These are phyloP conservation scores for Drosophila anomalata DNA, from an alignment of 2,888 invertebrate genomes.

Conservation along the genomic window DNA sequence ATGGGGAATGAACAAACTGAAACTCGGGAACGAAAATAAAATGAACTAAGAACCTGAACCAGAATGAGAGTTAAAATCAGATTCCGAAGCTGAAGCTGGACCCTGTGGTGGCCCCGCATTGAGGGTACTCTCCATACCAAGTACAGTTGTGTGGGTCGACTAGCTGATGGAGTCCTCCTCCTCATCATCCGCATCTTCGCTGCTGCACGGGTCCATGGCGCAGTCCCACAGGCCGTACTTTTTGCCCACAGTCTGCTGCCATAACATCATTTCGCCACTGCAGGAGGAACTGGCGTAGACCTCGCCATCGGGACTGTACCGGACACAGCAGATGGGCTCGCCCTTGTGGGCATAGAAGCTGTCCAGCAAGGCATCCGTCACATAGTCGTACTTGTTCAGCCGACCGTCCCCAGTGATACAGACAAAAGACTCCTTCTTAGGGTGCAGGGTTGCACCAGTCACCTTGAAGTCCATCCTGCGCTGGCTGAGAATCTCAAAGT, in stretches of 20 bases:
- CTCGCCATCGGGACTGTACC: slow-evolving; percentile 97
- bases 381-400: slow-evolving; percentile 96
- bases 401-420: slow-evolving; percentile 96
- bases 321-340: slow-evolving; percentile 95
- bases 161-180: slow-evolving; percentile 3
- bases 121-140: background rate
- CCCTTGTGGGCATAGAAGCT: slow-evolving; percentile 95
- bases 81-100: slow-evolving; percentile 47
- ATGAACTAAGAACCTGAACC: slow-evolving; percentile 20
- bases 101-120: background rate
- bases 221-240: slow-evolving; percentile 93
- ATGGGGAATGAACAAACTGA: slow-evolving; percentile 18
- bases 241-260: slow-evolving; percentile 97
- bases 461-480: slow-evolving; percentile 92
- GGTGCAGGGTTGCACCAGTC: slow-evolving; percentile 94
- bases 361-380: slow-evolving; percentile 93
- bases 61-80: slow-evolving; percentile 15
- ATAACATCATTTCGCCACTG: slow-evolving; percentile 96
- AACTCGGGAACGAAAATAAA: background rate
- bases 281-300: slow-evolving; percentile 96
- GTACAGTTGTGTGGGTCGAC: slow-evolving; percentile 34
- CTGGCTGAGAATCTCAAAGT: slow-evolving; percentile 91
- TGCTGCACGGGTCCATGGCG: slow-evolving; percentile 85
- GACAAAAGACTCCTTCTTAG: slow-evolving; percentile 93
- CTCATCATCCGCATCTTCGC: slow-evolving; percentile 25